phyloP scores from a whole-genome alignment of 2,113 vertebrate genomes.

The Lepisosteus osseus region DNA sequence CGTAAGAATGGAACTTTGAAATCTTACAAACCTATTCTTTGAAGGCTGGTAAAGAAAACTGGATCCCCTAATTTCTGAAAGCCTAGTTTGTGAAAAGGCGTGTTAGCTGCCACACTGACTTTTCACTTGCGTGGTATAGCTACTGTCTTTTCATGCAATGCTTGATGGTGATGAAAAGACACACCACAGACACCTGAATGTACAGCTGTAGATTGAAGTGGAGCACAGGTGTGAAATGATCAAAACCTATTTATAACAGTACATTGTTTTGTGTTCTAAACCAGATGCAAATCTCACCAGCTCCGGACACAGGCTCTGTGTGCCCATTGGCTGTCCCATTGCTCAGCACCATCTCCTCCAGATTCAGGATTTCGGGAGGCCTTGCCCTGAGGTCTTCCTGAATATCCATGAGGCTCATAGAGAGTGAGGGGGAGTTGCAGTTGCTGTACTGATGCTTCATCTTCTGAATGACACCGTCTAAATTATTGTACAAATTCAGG shows the following conservation, averaged over 20 bases:
- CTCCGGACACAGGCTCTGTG: constrained; percentile 46
- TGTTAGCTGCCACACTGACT: not conserved
- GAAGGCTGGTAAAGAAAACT: too few species aligned
- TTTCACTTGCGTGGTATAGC: not conserved
- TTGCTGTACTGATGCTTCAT: constrained; percentile 82
- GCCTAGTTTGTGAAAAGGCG: too few species aligned
- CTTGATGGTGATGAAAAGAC: too few species aligned
- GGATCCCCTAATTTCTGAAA: too few species aligned
- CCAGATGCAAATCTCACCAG: constrained; percentile 61
- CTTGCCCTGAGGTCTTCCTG: constrained; percentile 72
- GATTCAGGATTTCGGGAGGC: constrained; percentile 71
- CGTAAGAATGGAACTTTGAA: too few species aligned
- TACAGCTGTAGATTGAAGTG: not conserved
- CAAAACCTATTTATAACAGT: not conserved
- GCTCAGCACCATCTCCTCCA: constrained; percentile 69
- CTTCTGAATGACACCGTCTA: constrained; percentile 85
- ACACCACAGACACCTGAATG: too few species aligned
- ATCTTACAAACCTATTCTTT: too few species aligned
- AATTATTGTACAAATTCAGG: too few species aligned
- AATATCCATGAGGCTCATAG: constrained; percentile 69
- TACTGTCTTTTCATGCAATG: not conserved
- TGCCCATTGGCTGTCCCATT: constrained; percentile 76
- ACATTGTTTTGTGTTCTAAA: too few species aligned
- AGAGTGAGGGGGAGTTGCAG: constrained; percentile 49
- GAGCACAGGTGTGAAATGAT: not conserved